Percentiles rank a stretch among this genome's conserved stretches.
phyloP scores from a whole-genome alignment of 2,113 vertebrate species.

The Platysternon megacephalum region DNA sequence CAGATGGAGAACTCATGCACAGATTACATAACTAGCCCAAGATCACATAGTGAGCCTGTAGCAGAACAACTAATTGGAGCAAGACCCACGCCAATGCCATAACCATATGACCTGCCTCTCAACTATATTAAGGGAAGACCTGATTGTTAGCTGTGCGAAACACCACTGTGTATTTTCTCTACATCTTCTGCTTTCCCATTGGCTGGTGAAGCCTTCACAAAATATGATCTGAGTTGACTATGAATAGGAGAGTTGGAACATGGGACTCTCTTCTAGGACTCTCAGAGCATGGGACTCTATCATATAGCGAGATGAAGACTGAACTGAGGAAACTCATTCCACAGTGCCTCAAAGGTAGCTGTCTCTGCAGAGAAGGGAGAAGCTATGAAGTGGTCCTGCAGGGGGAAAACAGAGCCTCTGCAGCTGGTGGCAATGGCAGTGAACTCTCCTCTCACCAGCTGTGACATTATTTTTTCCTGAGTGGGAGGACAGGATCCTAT shows the following conservation, averaged over 20 bases:
- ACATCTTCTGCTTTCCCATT: neutral
- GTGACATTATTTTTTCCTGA: neutral
- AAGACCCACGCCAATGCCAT: neutral
- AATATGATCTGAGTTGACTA: neutral
- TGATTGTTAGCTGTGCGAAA: neutral
- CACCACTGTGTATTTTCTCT: neutral
- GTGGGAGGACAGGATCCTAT: neutral
- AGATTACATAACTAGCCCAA: neutral
- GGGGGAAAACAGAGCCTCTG: neutral
- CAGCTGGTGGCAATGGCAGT: fast-evolving
- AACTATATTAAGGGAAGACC: neutral
- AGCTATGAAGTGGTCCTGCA: neutral
- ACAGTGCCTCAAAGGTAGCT: neutral
- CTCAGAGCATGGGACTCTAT: no score
- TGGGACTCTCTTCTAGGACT: neutral
- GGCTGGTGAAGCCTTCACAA: neutral
- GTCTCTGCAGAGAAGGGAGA: neutral
- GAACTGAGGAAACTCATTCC: no score
- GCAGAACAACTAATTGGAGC: neutral
- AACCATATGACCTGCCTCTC: neutral
- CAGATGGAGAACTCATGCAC: fast-evolving
- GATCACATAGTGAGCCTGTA: neutral
- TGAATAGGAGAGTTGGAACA: neutral
- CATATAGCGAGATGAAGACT: no score
- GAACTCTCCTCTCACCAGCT: neutral